Base-by-base conservation (phyloP, 1,140 invertebrate species). In the Antheraea mylitta region DNA sequence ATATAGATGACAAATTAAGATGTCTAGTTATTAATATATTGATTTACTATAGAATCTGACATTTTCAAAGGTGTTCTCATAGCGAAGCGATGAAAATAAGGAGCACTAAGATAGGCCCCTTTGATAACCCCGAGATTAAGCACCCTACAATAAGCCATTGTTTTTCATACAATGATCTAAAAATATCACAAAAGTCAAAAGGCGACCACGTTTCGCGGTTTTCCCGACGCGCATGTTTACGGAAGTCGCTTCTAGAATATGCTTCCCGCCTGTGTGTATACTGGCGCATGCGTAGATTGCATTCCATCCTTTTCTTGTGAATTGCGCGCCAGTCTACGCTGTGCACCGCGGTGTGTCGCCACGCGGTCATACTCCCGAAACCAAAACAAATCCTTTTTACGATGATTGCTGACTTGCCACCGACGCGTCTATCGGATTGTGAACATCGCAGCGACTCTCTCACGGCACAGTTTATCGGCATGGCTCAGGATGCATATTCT, bases 251-350 rank as follows among this genome's bases (percentile, higher is more conserved):
- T 88, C 83, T 89, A 89, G 84, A 87, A 87, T 72, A 69, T 74
- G 70, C 82, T 90, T 90, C 86, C 88, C 88, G 88, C 86, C 81
- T 85, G 22, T 30, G 22, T 30, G 85, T 83, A 58, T 77, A 63
- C 75, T 64, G 58, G 80, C 88, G 88, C 88, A 87, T 87, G 88
- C 88, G 86, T 80, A 61, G 64, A 77, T 64, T 37, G 71, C 71
- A 61, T 70, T 73, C 79, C 75, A 74, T 85, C 80, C 83, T 80
- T 81, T 76, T 82, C 81, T 74, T 66, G 75, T 81, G 79, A 80
- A 82, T 74, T 87, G 83, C 86, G 88, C 86, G 85, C 76, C 88
- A 90, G 86, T 90, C 81, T 78, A 66, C 70, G 81, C 63, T 82
- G 85, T 85, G 86, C 88, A 81, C 70, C 82, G 80, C 74, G 73